A percentile compares a stretch with the other conserved stretches of the same genome.
These are phyloP conservation scores for Apostichopus leukothele DNA, from an alignment of 53 echinoderm and acorn worm genomes.

Conservation along the genomic window DNA sequence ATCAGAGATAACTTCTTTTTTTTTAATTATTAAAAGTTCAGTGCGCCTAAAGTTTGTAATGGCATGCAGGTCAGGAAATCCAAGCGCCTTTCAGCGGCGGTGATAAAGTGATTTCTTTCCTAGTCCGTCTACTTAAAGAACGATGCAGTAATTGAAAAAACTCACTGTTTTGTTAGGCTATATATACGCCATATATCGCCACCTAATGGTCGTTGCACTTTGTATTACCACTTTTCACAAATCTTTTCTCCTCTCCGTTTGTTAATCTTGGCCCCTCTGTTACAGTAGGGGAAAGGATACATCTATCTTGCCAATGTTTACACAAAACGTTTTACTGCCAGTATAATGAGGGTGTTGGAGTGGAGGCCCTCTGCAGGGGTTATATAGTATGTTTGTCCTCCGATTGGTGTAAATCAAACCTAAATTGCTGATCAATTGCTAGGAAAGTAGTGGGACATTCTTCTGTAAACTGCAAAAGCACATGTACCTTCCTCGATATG, in stretches of 20 bases:
- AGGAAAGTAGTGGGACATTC: not conserved
- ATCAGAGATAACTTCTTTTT: too few species aligned
- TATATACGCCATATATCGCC: too few species aligned
- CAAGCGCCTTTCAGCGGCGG: too few species aligned
- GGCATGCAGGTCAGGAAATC: too few species aligned
- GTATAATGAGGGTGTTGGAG: conserved; percentile 23
- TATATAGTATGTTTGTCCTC: not conserved
- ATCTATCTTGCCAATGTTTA: conserved; percentile 36
- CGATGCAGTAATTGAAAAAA: too few species aligned
- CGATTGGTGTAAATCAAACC: conserved; percentile 3
- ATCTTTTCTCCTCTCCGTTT: not conserved
- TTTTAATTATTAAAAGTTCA: too few species aligned
- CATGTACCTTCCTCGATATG: not conserved
- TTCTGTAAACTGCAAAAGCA: not conserved
- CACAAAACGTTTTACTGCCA: conserved; percentile 33
- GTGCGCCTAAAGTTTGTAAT: too few species aligned
- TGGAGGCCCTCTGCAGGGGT: conserved; percentile 8
- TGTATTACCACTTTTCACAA: too few species aligned
- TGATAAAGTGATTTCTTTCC: too few species aligned
- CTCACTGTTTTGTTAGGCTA: too few species aligned
- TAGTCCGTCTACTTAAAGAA: too few species aligned
- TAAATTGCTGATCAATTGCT: not conserved
- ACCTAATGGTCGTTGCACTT: too few species aligned
- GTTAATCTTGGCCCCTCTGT: conserved; percentile 36
- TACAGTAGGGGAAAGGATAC: conserved; percentile 20